phyloP scores from a whole-genome alignment of 2,797 vertebrate genomes.

The Gymnocypris eckloni region DNA sequence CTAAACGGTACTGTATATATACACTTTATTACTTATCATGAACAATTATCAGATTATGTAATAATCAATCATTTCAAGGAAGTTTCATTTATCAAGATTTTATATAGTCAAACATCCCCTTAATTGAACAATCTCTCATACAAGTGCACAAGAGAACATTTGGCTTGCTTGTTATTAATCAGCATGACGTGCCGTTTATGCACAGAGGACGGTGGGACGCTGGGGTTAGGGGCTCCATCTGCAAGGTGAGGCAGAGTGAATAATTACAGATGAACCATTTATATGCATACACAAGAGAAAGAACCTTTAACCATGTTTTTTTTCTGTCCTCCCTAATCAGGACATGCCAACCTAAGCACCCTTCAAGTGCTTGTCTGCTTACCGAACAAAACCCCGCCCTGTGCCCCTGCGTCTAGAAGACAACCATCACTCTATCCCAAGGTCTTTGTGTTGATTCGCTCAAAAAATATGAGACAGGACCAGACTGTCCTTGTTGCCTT shows the following conservation, averaged over 20 bases:
- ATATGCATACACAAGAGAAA: constrained; percentile 5
- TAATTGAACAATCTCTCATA: constrained; percentile 20
- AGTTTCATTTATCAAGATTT: background rate
- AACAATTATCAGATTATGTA: background rate
- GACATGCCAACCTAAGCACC: constrained; percentile 74
- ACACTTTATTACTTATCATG: no score
- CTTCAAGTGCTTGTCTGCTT: constrained; percentile 71
- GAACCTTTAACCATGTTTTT: constrained; percentile 39
- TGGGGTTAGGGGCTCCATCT: constrained; percentile 52
- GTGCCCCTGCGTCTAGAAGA: constrained; percentile 70
- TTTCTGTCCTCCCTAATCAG: constrained; percentile 69
- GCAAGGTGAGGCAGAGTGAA: constrained; percentile 66
- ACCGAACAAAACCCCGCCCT: constrained; percentile 73
- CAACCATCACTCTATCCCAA: constrained; percentile 73
- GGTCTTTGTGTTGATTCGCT: constrained; percentile 69
- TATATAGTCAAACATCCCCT: background rate
- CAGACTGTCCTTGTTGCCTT: constrained; percentile 65
- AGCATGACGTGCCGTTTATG: constrained; percentile 48
- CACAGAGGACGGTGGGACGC: constrained; percentile 40
- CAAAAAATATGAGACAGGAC: constrained; percentile 64
- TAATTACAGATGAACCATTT: constrained; percentile 57
- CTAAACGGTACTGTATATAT: background rate
- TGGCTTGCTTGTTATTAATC: constrained; percentile 49
- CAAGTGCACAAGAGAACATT: constrained; percentile 3
- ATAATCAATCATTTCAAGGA: background rate